phyloP scores from a whole-genome alignment of 2,797 vertebrate genomes.

The Gallirallus australis region DNA sequence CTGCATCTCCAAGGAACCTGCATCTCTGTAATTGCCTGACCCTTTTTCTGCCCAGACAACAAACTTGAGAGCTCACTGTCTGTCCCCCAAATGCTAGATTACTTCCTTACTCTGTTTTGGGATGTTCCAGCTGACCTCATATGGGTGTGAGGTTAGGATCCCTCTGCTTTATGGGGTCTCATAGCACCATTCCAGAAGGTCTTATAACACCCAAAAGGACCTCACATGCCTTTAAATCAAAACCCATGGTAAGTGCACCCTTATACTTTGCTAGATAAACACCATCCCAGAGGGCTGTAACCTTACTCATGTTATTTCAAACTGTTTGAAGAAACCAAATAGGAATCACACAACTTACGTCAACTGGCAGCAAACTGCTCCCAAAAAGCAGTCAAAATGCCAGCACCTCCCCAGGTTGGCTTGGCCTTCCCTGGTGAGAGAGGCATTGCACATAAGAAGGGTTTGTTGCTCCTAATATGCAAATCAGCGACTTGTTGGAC shows the following conservation, averaged over 20 bases:
- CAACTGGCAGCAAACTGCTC: background rate
- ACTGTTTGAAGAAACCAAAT: background rate
- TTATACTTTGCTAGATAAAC: background rate
- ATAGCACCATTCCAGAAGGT: background rate
- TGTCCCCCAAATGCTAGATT: background rate
- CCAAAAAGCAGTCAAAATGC: background rate
- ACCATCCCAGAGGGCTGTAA: background rate
- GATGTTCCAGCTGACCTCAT: background rate
- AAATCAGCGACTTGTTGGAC: accelerated
- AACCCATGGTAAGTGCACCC: background rate
- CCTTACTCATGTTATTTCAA: background rate
- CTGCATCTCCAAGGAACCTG: background rate
- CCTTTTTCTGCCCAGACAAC: background rate
- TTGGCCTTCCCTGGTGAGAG: background rate
- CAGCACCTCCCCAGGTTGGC: background rate
- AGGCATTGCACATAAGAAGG: accelerated
- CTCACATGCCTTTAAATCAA: background rate
- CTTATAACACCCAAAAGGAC: background rate
- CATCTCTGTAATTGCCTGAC: background rate
- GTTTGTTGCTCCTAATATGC: background rate
- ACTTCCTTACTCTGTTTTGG: background rate
- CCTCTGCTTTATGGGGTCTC: background rate
- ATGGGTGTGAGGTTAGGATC: accelerated
- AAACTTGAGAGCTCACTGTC: background rate
- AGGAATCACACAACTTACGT: background rate